Evolutionary conservation across 2,797 vertebrate genomes (phyloP), one percentile per base, ranked within the genome.

Genomic region (Arnoldichthys spilopterus): DNA sequence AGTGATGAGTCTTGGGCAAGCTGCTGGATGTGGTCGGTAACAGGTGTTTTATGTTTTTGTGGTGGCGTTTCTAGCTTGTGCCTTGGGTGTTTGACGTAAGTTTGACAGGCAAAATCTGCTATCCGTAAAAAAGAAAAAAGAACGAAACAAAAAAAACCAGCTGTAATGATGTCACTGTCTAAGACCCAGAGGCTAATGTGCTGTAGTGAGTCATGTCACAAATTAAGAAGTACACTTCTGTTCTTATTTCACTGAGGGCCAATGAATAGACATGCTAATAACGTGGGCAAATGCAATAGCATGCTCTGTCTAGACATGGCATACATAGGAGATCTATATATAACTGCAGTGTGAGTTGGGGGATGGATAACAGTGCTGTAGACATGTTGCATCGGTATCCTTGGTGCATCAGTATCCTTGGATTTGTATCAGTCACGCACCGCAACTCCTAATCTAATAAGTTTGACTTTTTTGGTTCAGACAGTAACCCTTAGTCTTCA

Each of bases 41-140:
- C 69, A 72, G 71, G 76, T 78, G 66, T 78, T 78, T 74, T 63
- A 53, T 34, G 20, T 13, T 43, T 51, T 26, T 2, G 7, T 28
- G 56, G 66, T 32, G 59, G 40, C 59, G 32, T 54, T 28, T 56
- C 58, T 63, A 6, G 5, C 34, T 56, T 16, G 4, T 37, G 34
- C 34, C 51, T 45, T 20, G 37, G 66, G 47, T 63, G 22, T 16
- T 18, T 49, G 66, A 53, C 9, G 9, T 51, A 49, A 9, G 26
- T 70, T 70, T 49, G 40, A 28, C 24, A 68, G 43, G 28, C 18
- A 45, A 22, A 40, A 40, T 67, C 22, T 9, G 40, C 43, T 49
- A 6, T 13, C 18, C 26, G 34, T 4, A 62, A 40, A 18, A 37
- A 37, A 37, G 12, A 58, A 61, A 28, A 61, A 45, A 9, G n/a